Percentiles rank a stretch among this genome's conserved stretches.
These are phyloP conservation scores for Choristoneura rosaceana DNA, from an alignment of 2,888 invertebrate species.

Conservation along the genomic window DNA sequence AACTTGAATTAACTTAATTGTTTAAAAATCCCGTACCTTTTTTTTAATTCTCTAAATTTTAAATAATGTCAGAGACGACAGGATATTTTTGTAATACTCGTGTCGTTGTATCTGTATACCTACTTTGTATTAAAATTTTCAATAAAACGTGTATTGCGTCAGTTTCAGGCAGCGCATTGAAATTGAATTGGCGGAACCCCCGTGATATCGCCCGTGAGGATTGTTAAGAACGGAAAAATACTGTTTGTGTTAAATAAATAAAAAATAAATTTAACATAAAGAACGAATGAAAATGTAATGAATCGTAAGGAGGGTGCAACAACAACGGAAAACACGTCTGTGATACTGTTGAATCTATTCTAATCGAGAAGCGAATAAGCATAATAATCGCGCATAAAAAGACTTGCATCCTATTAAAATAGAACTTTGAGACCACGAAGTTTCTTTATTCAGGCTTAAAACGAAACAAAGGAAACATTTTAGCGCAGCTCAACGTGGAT, in stretches of 20 bases:
- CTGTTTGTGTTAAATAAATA: conserved; percentile 21
- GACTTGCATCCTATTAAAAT: background rate
- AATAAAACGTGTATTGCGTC: conserved; percentile 69
- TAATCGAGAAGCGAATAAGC: background rate
- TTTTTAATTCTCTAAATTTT: background rate
- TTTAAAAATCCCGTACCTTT: background rate
- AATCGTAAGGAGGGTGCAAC: conserved; percentile 4
- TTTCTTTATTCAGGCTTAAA: background rate
- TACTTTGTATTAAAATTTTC: conserved; percentile 51
- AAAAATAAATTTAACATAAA: conserved; percentile 18
- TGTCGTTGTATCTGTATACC: conserved; percentile 27
- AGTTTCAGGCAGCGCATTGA: conserved; percentile 58
- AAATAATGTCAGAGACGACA: conserved; percentile 6
- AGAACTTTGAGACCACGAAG: background rate
- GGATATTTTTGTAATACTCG: background rate
- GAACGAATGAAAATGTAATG: conserved; percentile 9
- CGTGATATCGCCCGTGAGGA: conserved; percentile 56
- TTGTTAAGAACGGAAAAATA: conserved; percentile 43
- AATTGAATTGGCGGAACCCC: conserved; percentile 75
- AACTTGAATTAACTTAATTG: no score
- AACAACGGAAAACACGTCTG: background rate
- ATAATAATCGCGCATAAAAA: background rate
- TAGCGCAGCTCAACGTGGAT: conserved; percentile 12
- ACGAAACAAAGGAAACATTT: conserved; percentile 17
- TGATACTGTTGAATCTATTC: background rate